Base-by-base conservation (phyloP, 1,140 invertebrate genomes). In the Physella acuta region DNA sequence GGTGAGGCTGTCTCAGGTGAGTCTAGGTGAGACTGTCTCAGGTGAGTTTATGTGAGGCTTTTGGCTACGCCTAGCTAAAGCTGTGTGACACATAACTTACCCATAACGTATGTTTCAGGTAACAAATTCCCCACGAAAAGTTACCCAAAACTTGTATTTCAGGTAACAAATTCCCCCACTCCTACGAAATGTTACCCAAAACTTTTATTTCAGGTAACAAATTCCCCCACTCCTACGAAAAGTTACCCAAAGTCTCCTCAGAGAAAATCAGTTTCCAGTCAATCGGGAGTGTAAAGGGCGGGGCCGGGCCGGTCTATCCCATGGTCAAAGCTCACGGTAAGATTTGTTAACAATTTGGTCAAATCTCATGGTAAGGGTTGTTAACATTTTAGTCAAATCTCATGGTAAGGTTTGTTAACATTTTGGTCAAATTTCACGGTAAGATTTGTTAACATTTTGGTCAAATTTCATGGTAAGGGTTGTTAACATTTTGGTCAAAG, bases 91-190 rank as follows among this genome's bases (percentile, higher is more conserved):
- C n/a, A n/a, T n/a, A n/a, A n/a, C n/a, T n/a, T n/a, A n/a, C n/a
- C n/a, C n/a, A n/a, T n/a, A n/a, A n/a, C n/a, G n/a, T n/a, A n/a
- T n/a, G n/a, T n/a, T n/a, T n/a, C n/a, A n/a, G n/a, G n/a, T n/a
- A n/a, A n/a, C n/a, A n/a, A n/a, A n/a, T n/a, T n/a, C n/a, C n/a
- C n/a, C n/a, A n/a, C n/a, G n/a, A n/a, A n/a, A n/a, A n/a, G n/a
- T n/a, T n/a, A n/a, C n/a, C n/a, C n/a, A n/a, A n/a, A n/a, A 56
- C 28, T 28, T 56, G 11, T n/a, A 26, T 26, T 5, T 24, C 8
- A 64, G 61, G 61, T 2, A 64, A 64, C 61, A 64, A 64, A 37
- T 64, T 64, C 33, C 61, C 61, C 28, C 61, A 64, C 33, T 64
- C 61, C 28, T 64, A 64, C 39, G 37, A 64, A 31, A 3, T 49